Percentiles rank a stretch among this genome's conserved stretches.
phyloP scores from a whole-genome alignment of 2,888 invertebrate species.

The Hirtodrosophila cameraria region DNA sequence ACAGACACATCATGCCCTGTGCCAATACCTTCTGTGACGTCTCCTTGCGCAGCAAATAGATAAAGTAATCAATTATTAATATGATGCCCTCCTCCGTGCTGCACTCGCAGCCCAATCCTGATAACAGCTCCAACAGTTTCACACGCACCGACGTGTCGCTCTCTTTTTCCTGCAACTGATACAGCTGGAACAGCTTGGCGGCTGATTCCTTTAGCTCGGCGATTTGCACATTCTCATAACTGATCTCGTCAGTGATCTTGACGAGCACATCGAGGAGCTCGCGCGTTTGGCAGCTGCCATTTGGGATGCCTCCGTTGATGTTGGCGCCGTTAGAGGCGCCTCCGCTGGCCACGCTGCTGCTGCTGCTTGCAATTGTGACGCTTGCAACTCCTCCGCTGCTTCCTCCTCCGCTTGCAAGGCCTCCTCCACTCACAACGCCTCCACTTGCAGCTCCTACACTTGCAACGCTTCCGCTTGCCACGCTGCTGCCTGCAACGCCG shows the following conservation, averaged over 20 bases:
- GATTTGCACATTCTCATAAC: constrained; percentile 68
- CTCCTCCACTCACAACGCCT: too few species aligned
- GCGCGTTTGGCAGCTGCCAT: constrained; percentile 38
- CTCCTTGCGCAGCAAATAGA: constrained; percentile 81
- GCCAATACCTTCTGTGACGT: constrained; percentile 83
- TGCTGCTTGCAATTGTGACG: too few species aligned
- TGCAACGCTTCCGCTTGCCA: too few species aligned
- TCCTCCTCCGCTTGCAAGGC: too few species aligned
- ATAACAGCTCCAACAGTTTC: constrained; percentile 78
- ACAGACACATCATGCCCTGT: constrained; percentile 82
- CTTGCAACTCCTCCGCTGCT: too few species aligned
- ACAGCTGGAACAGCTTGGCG: constrained; percentile 76
- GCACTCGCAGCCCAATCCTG: constrained; percentile 78
- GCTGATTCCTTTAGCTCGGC: constrained; percentile 78
- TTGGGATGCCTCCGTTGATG: neutral
- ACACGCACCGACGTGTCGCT: constrained; percentile 80
- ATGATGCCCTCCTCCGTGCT: constrained; percentile 74
- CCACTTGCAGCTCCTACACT: too few species aligned
- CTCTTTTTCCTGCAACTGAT: constrained; percentile 78
- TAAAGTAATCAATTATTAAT: constrained; percentile 82
- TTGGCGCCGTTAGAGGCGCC: neutral
- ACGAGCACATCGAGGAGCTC: constrained; percentile 81
- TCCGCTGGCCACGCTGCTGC: neutral
- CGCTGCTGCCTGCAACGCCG: too few species aligned
- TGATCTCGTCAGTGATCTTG: constrained; percentile 81